Base-by-base conservation (phyloP, 2,797 vertebrate species). In the Meda fulgida region DNA sequence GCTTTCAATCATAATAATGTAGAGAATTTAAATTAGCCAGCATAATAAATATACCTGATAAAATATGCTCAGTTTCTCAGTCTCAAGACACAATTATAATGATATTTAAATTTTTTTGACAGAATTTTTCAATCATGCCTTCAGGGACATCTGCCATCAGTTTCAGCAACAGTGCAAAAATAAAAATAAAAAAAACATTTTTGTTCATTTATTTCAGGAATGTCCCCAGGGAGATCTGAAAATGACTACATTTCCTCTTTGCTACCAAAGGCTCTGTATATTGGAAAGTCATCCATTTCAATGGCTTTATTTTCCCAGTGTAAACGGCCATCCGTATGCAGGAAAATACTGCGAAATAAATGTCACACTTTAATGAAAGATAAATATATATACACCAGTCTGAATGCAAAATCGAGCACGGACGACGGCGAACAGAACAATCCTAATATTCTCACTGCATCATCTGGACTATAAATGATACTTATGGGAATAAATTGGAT, bases 231-330 rank as follows among this genome's bases (percentile, higher is more conserved):
- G 90, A 86, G 89, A 91, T 92, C 78, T 84, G 79, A 87, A 89
- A 93, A 91, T 91, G 89, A 92, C 89, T 88, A 79, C 86, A 86
- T 86, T 87, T 88, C 91, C 84, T 60, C 46, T 80, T 87, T 83
- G 88, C 85, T 73, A 90, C 86, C 60, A 73, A 88, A 88, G 89
- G 88, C 87, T 90, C 91, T 40, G 80, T 88, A 89, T 87, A 93
- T 94, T 94, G 93, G 92, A 91, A 91, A 92, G 78, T 70, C 86
- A 91, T 93, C 87, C 78, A 89, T 93, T 94, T 92, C 90, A 89
- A 91, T 86, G 83, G 87, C 77, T 91, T 94, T 89, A n/a, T 89
- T 90, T 93, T 91, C 84, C 23, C 79, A 88, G 83, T 88, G 87
- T 92, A 92, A 93, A 92, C 81, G 83, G 89, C 89, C 81, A 81